A percentile compares a stretch with the other conserved stretches of the same genome.
Evolutionary conservation across 2,797 vertebrate species (phyloP).

Genomic region (Bovichtus variegatus): DNA sequence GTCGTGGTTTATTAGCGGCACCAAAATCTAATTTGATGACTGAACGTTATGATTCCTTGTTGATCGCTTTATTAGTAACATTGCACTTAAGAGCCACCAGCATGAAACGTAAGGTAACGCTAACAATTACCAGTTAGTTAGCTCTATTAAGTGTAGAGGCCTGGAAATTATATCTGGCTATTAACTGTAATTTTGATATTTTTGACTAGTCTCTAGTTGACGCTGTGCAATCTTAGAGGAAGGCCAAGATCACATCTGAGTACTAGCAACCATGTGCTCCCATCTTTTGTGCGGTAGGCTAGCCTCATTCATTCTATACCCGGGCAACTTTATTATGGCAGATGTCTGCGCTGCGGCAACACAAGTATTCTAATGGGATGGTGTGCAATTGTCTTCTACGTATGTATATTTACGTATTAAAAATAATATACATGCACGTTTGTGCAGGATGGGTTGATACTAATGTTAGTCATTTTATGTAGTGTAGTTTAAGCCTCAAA

Average conservation of each 20-base stretch:
- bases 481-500: too few species aligned
- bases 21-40: rapidly evolving
- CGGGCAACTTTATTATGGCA: rapidly evolving
- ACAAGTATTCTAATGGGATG: background rate
- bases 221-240: background rate
- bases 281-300: constrained; percentile 38
- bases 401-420: too few species aligned
- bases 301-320: background rate
- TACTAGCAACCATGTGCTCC: constrained; percentile 57
- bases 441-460: background rate
- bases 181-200: rapidly evolving
- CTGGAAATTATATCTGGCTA: rapidly evolving
- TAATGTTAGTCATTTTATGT: background rate
- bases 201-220: too few species aligned
- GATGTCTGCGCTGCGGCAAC: too few species aligned
- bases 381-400: rapidly evolving
- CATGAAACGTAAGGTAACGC: too few species aligned
- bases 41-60: background rate
- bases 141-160: rapidly evolving
- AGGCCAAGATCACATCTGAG: constrained; percentile 32
- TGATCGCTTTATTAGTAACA: background rate
- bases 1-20: rapidly evolving
- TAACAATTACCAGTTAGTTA: background rate
- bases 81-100: too few species aligned
- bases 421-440: background rate